These are phyloP conservation scores for Fragariocoptes setiger DNA, from an alignment of 1,140 invertebrate genomes.

Conservation along the genomic window DNA sequence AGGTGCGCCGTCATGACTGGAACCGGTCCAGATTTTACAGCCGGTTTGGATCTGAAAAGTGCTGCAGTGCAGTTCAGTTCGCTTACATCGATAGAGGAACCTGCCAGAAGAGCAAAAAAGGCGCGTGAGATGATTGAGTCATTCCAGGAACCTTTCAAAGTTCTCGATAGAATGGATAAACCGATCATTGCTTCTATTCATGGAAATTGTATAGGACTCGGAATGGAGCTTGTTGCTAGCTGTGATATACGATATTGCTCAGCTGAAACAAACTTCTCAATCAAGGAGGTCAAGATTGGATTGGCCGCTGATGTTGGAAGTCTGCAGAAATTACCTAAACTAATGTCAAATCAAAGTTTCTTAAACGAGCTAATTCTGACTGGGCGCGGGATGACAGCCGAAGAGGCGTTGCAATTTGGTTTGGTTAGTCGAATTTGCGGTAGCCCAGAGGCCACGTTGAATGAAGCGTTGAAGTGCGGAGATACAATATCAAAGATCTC, in stretches of 20 bases:
- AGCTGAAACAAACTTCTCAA: constrained; percentile 59
- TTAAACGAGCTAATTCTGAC: constrained; percentile 57
- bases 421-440: constrained; percentile 37
- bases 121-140: constrained; percentile 28
- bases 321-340: constrained; percentile 65
- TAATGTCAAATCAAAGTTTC: constrained; percentile 53
- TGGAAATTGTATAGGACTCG: constrained; percentile 57
- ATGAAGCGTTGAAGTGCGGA: constrained; percentile 21
- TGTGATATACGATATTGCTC: constrained; percentile 73
- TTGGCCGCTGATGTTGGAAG: constrained; percentile 78
- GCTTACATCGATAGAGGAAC: constrained; percentile 15
- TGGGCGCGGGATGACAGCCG: constrained; percentile 37
- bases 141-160: constrained; percentile 40
- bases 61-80: constrained; percentile 2
- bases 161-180: constrained; percentile 50
- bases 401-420: constrained; percentile 36
- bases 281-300: constrained; percentile 48
- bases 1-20: constrained; percentile 48
- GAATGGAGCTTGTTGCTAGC: constrained; percentile 48
- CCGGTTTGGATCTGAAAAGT: constrained; percentile 23
- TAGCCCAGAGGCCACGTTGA: constrained; percentile 34
- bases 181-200: constrained; percentile 63
- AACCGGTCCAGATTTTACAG: constrained; percentile 40
- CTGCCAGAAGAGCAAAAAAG: constrained; percentile 44
- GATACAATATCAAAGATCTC: constrained; percentile 30